A percentile compares a stretch with the other conserved stretches of the same genome.
Conservation (phyloP, 1,140 invertebrate species). For the Monomorium pharaonis region DNA sequence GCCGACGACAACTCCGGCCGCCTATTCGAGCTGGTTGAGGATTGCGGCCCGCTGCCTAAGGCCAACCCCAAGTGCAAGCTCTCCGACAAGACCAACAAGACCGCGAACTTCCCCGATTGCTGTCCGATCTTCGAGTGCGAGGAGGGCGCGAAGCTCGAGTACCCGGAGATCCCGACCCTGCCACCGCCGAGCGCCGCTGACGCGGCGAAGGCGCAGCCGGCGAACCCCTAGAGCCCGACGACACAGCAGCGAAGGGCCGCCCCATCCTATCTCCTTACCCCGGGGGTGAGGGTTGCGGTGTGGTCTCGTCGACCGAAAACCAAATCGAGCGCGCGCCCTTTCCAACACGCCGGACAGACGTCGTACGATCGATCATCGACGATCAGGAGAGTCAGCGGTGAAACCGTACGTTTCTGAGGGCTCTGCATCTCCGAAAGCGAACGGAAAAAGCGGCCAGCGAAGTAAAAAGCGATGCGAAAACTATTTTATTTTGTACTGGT, state of each 20-base stretch:
- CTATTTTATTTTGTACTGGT: background rate
- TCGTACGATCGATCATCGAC: background rate
- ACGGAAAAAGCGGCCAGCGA: background rate
- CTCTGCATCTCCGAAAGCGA: background rate
- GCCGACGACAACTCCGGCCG: conserved; percentile 90
- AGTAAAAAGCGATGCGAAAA: background rate
- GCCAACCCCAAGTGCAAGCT: conserved; percentile 95
- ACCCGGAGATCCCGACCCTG: conserved; percentile 91
- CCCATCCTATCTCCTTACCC: background rate
- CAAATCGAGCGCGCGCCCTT: too few relatives aligned
- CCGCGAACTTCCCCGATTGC: conserved; percentile 93
- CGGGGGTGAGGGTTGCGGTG: conserved; percentile 8
- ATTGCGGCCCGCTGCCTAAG: conserved; percentile 94
- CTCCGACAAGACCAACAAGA: conserved; percentile 94
- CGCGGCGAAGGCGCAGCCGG: conserved; percentile 79
- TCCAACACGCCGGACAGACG: too few relatives aligned
- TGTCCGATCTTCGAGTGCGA: conserved; percentile 95
- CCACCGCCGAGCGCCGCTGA: conserved; percentile 85
- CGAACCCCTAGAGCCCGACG: conserved; percentile 32
- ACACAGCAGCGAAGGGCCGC: background rate
- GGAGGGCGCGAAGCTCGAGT: conserved; percentile 92
- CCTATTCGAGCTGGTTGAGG: conserved; percentile 93
- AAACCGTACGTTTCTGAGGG: background rate
- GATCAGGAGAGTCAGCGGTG: background rate
- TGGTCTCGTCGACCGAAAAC: background rate